A percentile compares a stretch with the other conserved stretches of the same genome.
Evolutionary conservation across 2,113 vertebrate species (phyloP).

Genomic region (Lepisosteus oculatus): DNA sequence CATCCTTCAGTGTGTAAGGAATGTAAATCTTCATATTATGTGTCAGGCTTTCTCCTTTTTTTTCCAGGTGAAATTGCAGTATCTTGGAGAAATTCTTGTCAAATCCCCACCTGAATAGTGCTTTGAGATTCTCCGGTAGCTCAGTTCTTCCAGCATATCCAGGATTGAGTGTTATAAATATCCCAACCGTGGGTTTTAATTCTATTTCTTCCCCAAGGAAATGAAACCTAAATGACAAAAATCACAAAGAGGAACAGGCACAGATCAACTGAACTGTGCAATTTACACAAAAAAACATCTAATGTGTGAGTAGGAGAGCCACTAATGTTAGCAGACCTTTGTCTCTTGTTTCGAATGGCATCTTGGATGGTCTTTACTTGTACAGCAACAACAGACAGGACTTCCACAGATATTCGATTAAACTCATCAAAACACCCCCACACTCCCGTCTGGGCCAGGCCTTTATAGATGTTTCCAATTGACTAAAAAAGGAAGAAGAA

Average conservation of each 20-base stretch:
- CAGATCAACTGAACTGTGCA: not conserved
- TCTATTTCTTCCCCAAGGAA: constrained; percentile 64
- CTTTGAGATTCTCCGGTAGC: constrained; percentile 73
- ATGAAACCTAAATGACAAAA: constrained; percentile 49
- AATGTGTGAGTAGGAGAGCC: not conserved
- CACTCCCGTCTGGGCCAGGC: constrained; percentile 67
- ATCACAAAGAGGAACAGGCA: constrained; percentile 10
- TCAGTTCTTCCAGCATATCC: constrained; percentile 68
- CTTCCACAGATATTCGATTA: constrained; percentile 66
- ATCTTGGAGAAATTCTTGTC: too few relatives aligned
- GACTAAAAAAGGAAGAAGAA: constrained; percentile 36
- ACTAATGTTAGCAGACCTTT: constrained; percentile 45
- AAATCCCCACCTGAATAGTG: constrained; percentile 59
- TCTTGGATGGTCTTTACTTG: constrained; percentile 72
- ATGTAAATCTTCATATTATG: too few relatives aligned
- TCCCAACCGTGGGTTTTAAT: constrained; percentile 62
- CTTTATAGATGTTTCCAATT: constrained; percentile 69
- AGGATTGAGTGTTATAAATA: constrained; percentile 73
- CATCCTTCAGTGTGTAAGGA: too few relatives aligned
- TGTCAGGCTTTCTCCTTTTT: too few relatives aligned
- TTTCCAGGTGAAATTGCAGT: too few relatives aligned
- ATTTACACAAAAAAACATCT: not conserved
- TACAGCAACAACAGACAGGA: constrained; percentile 64
- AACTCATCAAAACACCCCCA: constrained; percentile 73
- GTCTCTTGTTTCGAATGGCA: constrained; percentile 65